phyloP scores from a whole-genome alignment of 2,797 vertebrate genomes.

The Ambastaia sidthimunki region DNA sequence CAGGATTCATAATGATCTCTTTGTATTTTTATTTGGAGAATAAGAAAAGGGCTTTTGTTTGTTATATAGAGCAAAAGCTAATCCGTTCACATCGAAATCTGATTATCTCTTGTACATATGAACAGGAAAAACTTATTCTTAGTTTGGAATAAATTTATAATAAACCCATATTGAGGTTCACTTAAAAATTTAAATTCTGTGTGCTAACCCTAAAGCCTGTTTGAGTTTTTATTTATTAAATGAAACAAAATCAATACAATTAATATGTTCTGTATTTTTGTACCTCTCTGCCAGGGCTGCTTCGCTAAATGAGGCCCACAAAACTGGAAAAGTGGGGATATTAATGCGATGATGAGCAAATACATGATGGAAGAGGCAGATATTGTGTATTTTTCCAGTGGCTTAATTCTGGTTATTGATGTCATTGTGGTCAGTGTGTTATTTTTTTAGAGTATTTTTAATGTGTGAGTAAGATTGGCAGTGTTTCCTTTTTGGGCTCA shows the following conservation, averaged over 20 bases:
- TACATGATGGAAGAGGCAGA: constrained; percentile 2
- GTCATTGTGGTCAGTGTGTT: constrained; percentile 19
- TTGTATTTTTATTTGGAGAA: background rate
- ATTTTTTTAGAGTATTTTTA: background rate
- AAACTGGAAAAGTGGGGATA: background rate
- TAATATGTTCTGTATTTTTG: background rate
- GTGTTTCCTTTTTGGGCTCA: background rate
- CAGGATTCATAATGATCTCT: background rate
- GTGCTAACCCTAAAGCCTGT: too few relatives aligned
- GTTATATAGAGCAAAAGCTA: background rate
- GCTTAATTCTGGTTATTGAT: background rate
- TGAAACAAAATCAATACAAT: too few relatives aligned
- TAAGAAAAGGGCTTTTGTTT: background rate
- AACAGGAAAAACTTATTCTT: background rate
- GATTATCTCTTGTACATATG: background rate
- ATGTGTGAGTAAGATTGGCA: background rate
- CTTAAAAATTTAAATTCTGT: too few relatives aligned
- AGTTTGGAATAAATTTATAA: background rate
- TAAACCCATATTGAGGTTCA: too few relatives aligned
- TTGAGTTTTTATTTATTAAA: too few relatives aligned
- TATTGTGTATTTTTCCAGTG: background rate
- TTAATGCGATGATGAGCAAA: background rate
- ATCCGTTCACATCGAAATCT: background rate
- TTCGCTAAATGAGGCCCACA: background rate
- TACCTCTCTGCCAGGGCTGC: background rate